These are phyloP conservation scores for Salmo trutta DNA, from an alignment of 2,797 vertebrate species.

Conservation along the genomic window DNA sequence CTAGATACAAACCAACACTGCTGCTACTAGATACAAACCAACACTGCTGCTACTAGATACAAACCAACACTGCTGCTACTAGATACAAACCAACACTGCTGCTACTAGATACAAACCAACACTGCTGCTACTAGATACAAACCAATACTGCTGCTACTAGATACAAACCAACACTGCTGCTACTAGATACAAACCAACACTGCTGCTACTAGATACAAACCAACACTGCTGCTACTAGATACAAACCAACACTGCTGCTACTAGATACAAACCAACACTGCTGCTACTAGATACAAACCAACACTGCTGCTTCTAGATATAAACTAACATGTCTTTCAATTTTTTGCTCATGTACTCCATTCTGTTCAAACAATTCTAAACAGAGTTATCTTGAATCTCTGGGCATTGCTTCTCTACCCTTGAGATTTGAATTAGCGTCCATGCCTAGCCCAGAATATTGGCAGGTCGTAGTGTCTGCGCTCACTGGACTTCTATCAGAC, in stretches of 20 bases:
- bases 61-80: no score
- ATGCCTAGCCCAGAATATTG: slow-evolving; percentile 7
- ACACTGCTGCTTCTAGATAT: not conserved
- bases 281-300: not conserved
- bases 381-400: not conserved
- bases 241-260: not conserved
- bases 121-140: no score
- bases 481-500: slow-evolving; percentile 3
- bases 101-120: no score
- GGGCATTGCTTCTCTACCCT: not conserved
- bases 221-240: not conserved
- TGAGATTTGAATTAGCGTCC: slow-evolving; percentile 1
- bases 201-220: no score
- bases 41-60: no score
- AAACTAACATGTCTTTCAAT: not conserved
- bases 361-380: not conserved
- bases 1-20: no score
- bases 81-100: no score
- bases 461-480: not conserved
- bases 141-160: no score
- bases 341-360: not conserved
- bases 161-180: no score
- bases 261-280: not conserved
- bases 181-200: no score
- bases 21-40: no score